phyloP scores from a whole-genome alignment of 2,797 vertebrate species.

The Carduelis carduelis region DNA sequence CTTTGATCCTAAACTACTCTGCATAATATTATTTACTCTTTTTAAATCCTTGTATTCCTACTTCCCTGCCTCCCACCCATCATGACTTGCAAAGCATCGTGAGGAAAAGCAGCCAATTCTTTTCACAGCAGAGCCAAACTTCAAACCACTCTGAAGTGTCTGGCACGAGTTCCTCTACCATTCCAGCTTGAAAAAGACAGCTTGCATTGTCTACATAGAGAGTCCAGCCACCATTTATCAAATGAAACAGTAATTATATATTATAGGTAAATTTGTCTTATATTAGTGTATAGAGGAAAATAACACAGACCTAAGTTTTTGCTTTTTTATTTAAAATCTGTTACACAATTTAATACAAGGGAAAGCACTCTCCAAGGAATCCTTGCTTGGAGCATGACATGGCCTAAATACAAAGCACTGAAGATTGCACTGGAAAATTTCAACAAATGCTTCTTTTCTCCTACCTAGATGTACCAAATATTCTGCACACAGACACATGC shows the following conservation, averaged over 20 bases:
- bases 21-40: slow-evolving; percentile 55
- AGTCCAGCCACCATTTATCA: background rate
- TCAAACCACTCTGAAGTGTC: slow-evolving; percentile 30
- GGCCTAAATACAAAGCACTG: background rate
- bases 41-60: slow-evolving; percentile 23
- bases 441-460: background rate
- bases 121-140: slow-evolving; percentile 2
- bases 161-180: slow-evolving; percentile 2
- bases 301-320: background rate
- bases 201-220: background rate
- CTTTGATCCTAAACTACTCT: slow-evolving; percentile 48
- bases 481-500: fast-evolving
- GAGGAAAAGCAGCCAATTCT: slow-evolving; percentile 44
- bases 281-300: background rate
- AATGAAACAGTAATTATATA: background rate
- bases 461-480: background rate
- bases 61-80: slow-evolving; percentile 14
- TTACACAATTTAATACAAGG: background rate
- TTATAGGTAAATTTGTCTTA: background rate
- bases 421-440: background rate
- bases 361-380: background rate
- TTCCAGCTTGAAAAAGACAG: background rate
- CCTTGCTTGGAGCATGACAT: background rate
- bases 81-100: slow-evolving; percentile 5
- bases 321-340: background rate